phyloP scores from a whole-genome alignment of 2,797 vertebrate genomes.

The Menidia menidia region DNA sequence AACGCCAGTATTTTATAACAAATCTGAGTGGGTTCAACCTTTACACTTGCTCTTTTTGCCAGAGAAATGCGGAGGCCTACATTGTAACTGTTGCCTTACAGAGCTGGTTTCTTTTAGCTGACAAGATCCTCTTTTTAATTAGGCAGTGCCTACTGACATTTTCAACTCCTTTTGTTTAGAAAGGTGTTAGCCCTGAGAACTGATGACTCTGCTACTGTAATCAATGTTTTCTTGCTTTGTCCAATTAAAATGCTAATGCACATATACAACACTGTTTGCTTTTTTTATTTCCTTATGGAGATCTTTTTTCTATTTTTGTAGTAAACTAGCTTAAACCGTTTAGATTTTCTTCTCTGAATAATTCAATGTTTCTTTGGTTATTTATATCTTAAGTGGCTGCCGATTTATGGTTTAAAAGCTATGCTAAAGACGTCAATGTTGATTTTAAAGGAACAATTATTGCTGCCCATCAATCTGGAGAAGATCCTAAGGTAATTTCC shows the following conservation, averaged over 20 bases:
- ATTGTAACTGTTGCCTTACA: constrained; percentile 83
- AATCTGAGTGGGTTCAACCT: constrained; percentile 74
- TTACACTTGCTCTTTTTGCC: constrained; percentile 76
- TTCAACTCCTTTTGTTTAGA: constrained; percentile 78
- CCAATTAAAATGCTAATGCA: constrained; percentile 84
- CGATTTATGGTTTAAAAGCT: too few species aligned
- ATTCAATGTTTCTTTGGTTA: too few species aligned
- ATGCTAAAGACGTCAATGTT: too few species aligned
- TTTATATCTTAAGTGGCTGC: too few species aligned
- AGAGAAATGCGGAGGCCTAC: constrained; percentile 76
- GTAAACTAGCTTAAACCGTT: too few species aligned
- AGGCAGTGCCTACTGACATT: constrained; percentile 83
- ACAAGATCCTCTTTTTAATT: constrained; percentile 77
- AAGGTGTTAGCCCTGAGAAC: constrained; percentile 79
- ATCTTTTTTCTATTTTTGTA: neutral
- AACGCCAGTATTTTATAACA: constrained; percentile 81
- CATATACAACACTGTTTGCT: constrained; percentile 55
- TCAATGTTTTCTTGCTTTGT: constrained; percentile 85
- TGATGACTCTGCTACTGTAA: constrained; percentile 84
- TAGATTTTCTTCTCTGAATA: too few species aligned
- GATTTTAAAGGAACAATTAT: too few species aligned
- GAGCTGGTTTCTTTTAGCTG: constrained; percentile 83
- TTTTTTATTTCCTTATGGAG: neutral
- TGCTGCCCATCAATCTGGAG: too few species aligned
- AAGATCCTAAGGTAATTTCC: too few species aligned